Percentiles rank a stretch among this genome's conserved stretches.
Evolutionary conservation across 2,797 vertebrate genomes (phyloP).

Genomic region (Hafferia zeledoni): DNA sequence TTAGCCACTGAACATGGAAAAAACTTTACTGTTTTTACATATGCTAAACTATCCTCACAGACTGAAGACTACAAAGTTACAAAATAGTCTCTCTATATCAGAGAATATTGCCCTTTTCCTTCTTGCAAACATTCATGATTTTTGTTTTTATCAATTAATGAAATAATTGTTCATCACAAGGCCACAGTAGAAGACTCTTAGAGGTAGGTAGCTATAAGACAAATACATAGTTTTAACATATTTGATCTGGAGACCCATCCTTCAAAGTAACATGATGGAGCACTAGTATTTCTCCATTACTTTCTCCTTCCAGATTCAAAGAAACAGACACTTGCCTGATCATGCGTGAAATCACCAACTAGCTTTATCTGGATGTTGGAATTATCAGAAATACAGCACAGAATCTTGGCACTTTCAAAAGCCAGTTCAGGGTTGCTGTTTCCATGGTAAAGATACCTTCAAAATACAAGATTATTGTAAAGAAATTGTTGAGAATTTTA

Average conservation of each 20-base stretch:
- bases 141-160: neutral
- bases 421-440: slow-evolving; percentile 92
- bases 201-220: neutral
- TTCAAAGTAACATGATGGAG: neutral
- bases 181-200: neutral
- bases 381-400: slow-evolving; percentile 91
- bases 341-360: slow-evolving; percentile 96
- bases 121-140: neutral
- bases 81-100: neutral
- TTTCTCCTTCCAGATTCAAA: neutral
- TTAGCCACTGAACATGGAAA: neutral
- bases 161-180: neutral
- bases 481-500: neutral
- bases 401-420: slow-evolving; percentile 95
- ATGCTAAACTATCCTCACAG: neutral
- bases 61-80: neutral
- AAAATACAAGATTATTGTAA: slow-evolving; percentile 11
- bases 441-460: slow-evolving; percentile 93
- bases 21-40: neutral
- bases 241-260: neutral
- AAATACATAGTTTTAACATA: neutral
- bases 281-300: neutral
- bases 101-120: neutral
- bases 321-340: slow-evolving; percentile 82
- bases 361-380: slow-evolving; percentile 94